Evolutionary conservation across 2,797 vertebrate species (phyloP).

Genomic region (Eidolon dupreanum): DNA sequence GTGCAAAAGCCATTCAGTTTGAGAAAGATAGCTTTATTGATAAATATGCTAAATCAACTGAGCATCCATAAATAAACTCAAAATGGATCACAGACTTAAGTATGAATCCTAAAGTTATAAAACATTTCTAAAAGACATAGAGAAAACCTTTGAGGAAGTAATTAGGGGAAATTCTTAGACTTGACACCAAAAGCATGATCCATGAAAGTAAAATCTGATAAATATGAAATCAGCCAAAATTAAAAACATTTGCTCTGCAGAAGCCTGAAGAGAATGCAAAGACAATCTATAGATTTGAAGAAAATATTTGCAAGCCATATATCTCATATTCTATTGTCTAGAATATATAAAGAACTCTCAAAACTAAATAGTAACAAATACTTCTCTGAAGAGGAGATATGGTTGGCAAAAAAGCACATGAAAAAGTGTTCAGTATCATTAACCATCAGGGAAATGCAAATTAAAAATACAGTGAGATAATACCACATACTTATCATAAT

Average conservation of each 20-base stretch:
- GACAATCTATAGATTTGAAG: background rate
- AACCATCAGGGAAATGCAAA: background rate
- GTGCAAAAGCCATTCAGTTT: background rate
- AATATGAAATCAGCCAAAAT: background rate
- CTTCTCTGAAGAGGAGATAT: background rate
- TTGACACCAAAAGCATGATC: background rate
- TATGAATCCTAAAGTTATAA: background rate
- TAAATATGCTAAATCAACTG: background rate
- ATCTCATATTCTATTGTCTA: background rate
- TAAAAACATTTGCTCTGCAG: background rate
- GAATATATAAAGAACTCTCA: background rate
- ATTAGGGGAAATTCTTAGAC: background rate
- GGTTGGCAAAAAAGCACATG: background rate
- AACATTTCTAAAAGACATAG: background rate
- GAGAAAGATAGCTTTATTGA: background rate
- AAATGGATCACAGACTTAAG: background rate
- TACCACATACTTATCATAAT: background rate
- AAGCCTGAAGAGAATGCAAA: background rate
- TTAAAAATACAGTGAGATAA: background rate
- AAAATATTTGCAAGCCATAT: background rate
- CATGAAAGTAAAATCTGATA: background rate
- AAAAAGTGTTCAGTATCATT: background rate
- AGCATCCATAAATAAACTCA: background rate
- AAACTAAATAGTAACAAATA: background rate
- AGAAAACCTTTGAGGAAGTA: background rate